Evolutionary conservation across 1,140 invertebrate species (phyloP).

Genomic region (Saccostrea cuccullata): DNA sequence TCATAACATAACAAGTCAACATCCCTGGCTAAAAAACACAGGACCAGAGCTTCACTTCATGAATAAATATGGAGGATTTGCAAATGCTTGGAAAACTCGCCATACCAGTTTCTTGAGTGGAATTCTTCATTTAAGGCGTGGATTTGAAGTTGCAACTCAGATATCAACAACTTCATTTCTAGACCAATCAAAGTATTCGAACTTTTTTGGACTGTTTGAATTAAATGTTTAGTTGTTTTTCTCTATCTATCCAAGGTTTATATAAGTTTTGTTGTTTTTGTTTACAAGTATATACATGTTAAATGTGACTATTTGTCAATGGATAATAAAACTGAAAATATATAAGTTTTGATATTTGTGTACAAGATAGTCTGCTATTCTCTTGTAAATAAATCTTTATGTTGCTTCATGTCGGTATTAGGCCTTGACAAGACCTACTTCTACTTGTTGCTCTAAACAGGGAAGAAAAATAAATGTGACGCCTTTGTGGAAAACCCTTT

Average conservation of each 20-base stretch:
- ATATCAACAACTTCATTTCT: neutral
- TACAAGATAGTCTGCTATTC: too few relatives aligned
- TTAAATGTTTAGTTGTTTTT: neutral
- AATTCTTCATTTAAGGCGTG: constrained; percentile 5
- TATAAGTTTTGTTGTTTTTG: neutral
- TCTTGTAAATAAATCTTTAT: too few relatives aligned
- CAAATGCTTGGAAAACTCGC: neutral
- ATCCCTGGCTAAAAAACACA: neutral
- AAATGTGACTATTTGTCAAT: neutral
- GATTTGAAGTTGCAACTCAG: neutral
- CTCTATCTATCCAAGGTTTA: neutral
- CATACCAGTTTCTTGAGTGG: constrained; percentile 1
- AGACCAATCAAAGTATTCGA: neutral
- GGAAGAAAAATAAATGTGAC: too few relatives aligned
- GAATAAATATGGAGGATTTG: constrained; percentile 11
- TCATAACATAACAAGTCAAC: neutral
- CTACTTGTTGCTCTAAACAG: too few relatives aligned
- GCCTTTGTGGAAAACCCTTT: too few relatives aligned
- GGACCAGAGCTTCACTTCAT: constrained; percentile 11
- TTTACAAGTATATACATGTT: neutral
- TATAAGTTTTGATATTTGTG: too few relatives aligned
- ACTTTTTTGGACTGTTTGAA: neutral
- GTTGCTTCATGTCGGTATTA: too few relatives aligned
- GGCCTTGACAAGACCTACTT: too few relatives aligned
- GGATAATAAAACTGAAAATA: too few relatives aligned